phyloP scores from a whole-genome alignment of 2,888 invertebrate species.

The Microdon myrmicae region DNA sequence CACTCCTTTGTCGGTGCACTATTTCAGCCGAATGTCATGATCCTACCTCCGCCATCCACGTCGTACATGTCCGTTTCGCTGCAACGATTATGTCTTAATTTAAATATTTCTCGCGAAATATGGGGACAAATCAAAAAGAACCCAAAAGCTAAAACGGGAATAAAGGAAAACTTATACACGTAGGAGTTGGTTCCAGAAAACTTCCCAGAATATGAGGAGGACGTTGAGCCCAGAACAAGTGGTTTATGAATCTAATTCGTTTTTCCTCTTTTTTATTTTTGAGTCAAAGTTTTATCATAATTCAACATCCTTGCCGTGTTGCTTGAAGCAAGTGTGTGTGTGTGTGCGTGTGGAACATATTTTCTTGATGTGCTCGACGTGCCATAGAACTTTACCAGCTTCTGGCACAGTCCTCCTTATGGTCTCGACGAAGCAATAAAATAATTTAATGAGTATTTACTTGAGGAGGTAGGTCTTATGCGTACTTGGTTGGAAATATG shows the following conservation, averaged over 20 bases:
- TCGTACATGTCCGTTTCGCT: background rate
- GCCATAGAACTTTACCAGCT: conserved; percentile 24
- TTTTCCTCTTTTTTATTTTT: background rate
- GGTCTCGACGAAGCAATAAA: conserved; percentile 43
- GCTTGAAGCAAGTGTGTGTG: no score
- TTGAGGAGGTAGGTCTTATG: conserved; percentile 10
- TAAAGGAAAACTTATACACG: conserved; percentile 22
- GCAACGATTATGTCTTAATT: conserved; percentile 15
- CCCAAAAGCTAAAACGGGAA: conserved; percentile 12
- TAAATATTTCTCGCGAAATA: conserved; percentile 8
- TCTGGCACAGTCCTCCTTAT: conserved; percentile 13
- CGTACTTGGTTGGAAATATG: conserved; percentile 6
- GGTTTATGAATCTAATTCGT: conserved; percentile 30
- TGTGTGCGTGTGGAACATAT: conserved; percentile 50
- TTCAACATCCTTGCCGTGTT: conserved; percentile 48
- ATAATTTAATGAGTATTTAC: conserved; percentile 49
- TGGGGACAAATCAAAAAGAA: background rate
- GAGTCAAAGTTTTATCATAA: conserved; percentile 43
- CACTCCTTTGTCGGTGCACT: background rate
- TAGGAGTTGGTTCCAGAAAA: conserved; percentile 35
- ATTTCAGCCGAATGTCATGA: background rate
- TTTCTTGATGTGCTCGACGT: conserved; percentile 46
- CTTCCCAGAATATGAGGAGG: conserved; percentile 22
- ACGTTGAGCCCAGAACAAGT: conserved; percentile 1
- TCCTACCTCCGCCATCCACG: background rate